Conservation (phyloP, 1,140 invertebrate species). For the Drosophila rufa region DNA sequence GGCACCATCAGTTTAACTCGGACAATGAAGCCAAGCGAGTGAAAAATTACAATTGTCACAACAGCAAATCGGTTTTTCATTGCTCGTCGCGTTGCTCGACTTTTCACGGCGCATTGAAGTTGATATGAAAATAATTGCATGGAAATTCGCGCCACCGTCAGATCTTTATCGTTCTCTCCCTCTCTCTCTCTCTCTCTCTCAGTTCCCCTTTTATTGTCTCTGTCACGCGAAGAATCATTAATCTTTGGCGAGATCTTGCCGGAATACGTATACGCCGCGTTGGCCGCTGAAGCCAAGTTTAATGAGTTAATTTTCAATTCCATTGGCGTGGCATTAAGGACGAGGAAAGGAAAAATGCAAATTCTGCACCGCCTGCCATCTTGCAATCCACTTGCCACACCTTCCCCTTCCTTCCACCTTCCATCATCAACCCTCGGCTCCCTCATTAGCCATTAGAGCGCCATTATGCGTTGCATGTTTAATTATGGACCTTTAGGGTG, state of each 20-base stretch:
- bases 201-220: not conserved
- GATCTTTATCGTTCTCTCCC: slow-evolving; percentile 22
- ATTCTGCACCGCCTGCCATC: slow-evolving; percentile 52
- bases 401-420: not conserved
- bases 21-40: slow-evolving; percentile 75
- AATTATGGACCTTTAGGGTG: slow-evolving; percentile 58
- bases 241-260: slow-evolving; percentile 48
- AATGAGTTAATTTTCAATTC: slow-evolving; percentile 83
- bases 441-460: slow-evolving; percentile 78
- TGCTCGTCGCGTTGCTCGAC: slow-evolving; percentile 46
- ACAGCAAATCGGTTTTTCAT: slow-evolving; percentile 81
- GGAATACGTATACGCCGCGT: slow-evolving; percentile 55
- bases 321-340: slow-evolving; percentile 52
- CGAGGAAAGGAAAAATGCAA: slow-evolving; percentile 69
- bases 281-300: slow-evolving; percentile 39
- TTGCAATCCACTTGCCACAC: slow-evolving; percentile 7
- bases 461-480: slow-evolving; percentile 78
- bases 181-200: slow-evolving; percentile 22
- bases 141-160: slow-evolving; percentile 60
- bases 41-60: slow-evolving; percentile 83
- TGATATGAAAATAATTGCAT: slow-evolving; percentile 80
- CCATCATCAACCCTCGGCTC: not conserved
- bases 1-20: slow-evolving; percentile 48
- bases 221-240: slow-evolving; percentile 17
- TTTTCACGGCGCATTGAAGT: slow-evolving; percentile 77